Conservation (phyloP, 35 echinoderm and acorn worm genomes). For the Acanthaster planci region DNA sequence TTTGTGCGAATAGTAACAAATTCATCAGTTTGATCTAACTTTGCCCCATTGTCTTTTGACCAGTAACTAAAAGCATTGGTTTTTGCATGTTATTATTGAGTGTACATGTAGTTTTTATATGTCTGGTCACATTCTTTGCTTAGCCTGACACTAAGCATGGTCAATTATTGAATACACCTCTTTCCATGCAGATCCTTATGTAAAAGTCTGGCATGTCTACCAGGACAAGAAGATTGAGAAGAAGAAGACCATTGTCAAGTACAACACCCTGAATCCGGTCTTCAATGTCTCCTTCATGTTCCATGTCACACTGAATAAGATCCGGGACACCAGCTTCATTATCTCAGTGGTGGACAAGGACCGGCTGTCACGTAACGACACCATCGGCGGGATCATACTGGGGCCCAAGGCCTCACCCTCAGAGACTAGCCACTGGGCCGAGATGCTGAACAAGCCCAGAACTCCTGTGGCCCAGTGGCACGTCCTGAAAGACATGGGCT, state of each 20-base stretch:
- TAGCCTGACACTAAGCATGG: not conserved
- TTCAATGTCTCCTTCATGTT: constrained; percentile 96
- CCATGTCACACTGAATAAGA: constrained; percentile 76
- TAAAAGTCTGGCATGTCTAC: constrained; percentile 96
- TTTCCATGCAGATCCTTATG: constrained; percentile 79
- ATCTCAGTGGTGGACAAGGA: constrained; percentile 89
- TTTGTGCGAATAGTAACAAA: too few relatives aligned
- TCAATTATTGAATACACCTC: not conserved
- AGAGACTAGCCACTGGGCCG: constrained; percentile 90
- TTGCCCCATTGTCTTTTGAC: too few relatives aligned
- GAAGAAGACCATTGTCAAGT: constrained; percentile 89
- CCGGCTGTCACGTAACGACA: constrained; percentile 82
- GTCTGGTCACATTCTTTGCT: not conserved
- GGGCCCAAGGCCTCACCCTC: constrained; percentile 72
- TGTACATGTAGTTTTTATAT: too few relatives aligned
- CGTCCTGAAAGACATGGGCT: constrained; percentile 90
- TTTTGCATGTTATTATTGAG: too few relatives aligned
- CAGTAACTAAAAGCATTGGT: too few relatives aligned
- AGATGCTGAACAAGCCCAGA: constrained; percentile 93
- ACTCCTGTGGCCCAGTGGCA: constrained; percentile 96
- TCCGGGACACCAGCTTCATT: constrained; percentile 87
- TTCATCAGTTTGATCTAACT: too few relatives aligned
- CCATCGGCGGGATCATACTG: constrained; percentile 87
- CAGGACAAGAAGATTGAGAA: constrained; percentile 94
- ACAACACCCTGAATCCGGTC: constrained; percentile 91